Percentiles rank a stretch among this genome's conserved stretches.
Evolutionary conservation across 2,797 vertebrate species (phyloP).

Genomic region (Hydrocynus forskahlii): DNA sequence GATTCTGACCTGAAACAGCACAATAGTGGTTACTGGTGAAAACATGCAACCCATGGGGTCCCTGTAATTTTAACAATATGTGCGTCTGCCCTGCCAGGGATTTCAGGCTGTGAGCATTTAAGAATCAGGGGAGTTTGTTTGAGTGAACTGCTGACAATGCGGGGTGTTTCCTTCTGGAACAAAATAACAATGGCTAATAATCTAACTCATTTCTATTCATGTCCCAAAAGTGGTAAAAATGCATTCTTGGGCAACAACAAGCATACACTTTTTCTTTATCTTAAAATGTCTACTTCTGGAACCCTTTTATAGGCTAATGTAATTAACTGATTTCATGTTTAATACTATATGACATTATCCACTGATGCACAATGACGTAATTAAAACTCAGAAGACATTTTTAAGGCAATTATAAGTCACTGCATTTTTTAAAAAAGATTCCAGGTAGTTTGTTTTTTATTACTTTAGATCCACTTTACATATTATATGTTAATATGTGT

Average conservation of each 20-base stretch:
- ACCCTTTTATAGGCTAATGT: too few species aligned
- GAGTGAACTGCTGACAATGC: slow-evolving; percentile 11
- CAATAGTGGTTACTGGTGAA: neutral
- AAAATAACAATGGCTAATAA: neutral
- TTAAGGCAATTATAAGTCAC: too few species aligned
- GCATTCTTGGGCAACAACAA: neutral
- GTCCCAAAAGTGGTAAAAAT: neutral
- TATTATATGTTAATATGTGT: too few species aligned
- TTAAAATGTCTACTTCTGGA: too few species aligned
- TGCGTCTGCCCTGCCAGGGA: neutral
- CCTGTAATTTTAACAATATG: slow-evolving; percentile 26
- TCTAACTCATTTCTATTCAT: neutral
- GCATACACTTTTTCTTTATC: neutral
- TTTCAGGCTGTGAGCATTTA: neutral
- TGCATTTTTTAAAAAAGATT: too few species aligned
- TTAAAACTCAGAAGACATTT: too few species aligned
- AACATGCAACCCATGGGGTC: slow-evolving; percentile 1
- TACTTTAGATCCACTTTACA: too few species aligned
- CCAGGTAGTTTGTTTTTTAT: too few species aligned
- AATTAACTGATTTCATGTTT: too few species aligned
- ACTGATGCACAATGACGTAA: too few species aligned
- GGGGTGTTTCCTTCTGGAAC: neutral
- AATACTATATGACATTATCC: too few species aligned
- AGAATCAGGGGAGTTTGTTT: neutral
- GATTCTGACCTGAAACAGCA: neutral